Conservation (phyloP, 2,113 vertebrate species). For the Oryzias woworae region DNA sequence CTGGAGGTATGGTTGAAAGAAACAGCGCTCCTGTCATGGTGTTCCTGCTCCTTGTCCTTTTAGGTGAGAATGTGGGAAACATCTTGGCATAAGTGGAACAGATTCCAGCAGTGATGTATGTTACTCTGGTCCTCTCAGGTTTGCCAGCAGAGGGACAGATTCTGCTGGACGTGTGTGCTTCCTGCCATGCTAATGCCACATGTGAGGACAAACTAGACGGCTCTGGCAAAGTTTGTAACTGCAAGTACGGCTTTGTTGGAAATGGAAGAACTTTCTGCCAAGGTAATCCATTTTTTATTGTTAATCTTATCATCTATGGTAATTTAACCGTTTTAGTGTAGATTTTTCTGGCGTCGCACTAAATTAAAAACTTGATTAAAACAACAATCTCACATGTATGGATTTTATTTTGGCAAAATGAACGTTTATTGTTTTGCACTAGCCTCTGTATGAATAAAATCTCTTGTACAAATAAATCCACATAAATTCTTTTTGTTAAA, state of each 20-base stretch:
- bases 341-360: too few relatives aligned
- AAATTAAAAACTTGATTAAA: too few relatives aligned
- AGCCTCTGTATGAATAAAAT: too few relatives aligned
- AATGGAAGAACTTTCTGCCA: constrained; percentile 87
- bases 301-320: too few relatives aligned
- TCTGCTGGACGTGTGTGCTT: constrained; percentile 80
- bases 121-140: constrained; percentile 18
- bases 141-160: constrained; percentile 9
- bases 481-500: too few relatives aligned
- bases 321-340: too few relatives aligned
- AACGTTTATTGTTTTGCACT: too few relatives aligned
- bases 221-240: constrained; percentile 86
- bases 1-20: constrained; percentile 42
- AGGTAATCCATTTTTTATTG: constrained; percentile 68
- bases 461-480: too few relatives aligned
- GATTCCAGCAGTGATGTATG: neutral
- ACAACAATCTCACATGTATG: too few relatives aligned
- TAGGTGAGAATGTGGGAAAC: constrained; percentile 27
- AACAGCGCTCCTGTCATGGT: constrained; percentile 7
- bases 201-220: constrained; percentile 80
- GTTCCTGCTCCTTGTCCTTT: constrained; percentile 39
- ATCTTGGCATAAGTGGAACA: neutral
- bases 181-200: constrained; percentile 86
- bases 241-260: constrained; percentile 92
- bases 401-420: too few relatives aligned